phyloP scores from a whole-genome alignment of 1,140 invertebrate species.

The Gyrodactylus bullatarudis region DNA sequence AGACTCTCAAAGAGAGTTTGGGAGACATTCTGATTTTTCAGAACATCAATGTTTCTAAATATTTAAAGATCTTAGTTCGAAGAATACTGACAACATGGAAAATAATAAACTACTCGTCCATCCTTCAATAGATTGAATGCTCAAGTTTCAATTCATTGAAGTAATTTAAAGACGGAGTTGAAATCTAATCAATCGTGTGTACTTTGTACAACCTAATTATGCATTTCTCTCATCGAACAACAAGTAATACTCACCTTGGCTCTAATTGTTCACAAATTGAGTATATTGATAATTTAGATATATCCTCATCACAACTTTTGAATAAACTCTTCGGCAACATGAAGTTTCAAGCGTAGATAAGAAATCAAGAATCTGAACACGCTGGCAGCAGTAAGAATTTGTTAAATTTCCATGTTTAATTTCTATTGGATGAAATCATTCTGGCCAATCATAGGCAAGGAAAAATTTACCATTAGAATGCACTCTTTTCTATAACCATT shows the following conservation, averaged over 20 bases:
- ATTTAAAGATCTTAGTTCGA: background rate
- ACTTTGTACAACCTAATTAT: too few relatives aligned
- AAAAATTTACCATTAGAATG: background rate
- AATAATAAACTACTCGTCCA: too few relatives aligned
- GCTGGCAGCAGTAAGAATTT: background rate
- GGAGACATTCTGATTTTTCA: background rate
- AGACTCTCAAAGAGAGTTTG: background rate
- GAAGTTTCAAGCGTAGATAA: too few relatives aligned
- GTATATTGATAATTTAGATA: background rate
- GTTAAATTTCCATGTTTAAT: background rate
- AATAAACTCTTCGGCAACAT: background rate
- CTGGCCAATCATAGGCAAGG: background rate
- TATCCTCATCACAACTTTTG: background rate
- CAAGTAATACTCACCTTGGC: background rate
- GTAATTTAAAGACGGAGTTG: too few relatives aligned
- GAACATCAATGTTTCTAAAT: background rate
- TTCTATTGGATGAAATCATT: background rate
- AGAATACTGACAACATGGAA: too few relatives aligned
- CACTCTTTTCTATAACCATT: background rate
- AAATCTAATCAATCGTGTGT: too few relatives aligned
- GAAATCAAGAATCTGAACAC: background rate
- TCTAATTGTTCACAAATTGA: background rate
- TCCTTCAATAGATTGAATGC: too few relatives aligned
- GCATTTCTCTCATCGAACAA: too few relatives aligned
- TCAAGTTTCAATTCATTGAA: too few relatives aligned